A percentile compares a stretch with the other conserved stretches of the same genome.
phyloP scores from a whole-genome alignment of 2,888 invertebrate species.

The Amaurobius ferox region DNA sequence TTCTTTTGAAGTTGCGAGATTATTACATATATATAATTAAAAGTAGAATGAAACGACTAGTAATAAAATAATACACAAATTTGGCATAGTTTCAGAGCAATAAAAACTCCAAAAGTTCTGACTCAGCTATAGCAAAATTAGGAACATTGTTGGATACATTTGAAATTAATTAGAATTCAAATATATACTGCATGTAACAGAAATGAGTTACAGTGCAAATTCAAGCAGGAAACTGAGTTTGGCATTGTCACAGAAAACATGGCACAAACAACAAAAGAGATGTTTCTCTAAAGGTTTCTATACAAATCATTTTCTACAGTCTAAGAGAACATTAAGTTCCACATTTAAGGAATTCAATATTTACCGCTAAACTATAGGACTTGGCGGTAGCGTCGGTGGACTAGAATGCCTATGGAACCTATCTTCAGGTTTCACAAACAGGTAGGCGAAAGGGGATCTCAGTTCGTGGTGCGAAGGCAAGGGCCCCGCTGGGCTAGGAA shows the following conservation, averaged over 20 bases:
- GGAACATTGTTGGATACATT: not conserved
- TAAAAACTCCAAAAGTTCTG: not conserved
- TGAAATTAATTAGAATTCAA: not conserved
- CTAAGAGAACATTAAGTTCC: constrained; percentile 11
- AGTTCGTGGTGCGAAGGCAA: constrained; percentile 75
- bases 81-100: not conserved
- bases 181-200: not conserved
- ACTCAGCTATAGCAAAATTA: not conserved
- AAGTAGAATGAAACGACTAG: too few species aligned
- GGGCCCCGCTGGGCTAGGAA: constrained; percentile 60
- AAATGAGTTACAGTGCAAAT: not conserved
- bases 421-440: constrained; percentile 78
- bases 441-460: constrained; percentile 77
- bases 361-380: constrained; percentile 66
- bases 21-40: too few species aligned
- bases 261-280: not conserved
- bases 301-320: constrained; percentile 8
- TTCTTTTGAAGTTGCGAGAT: too few species aligned
- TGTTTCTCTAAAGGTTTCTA: constrained; percentile 10
- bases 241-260: constrained; percentile 28
- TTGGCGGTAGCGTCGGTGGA: constrained; percentile 67
- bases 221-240: constrained; percentile 10
- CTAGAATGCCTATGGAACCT: constrained; percentile 74
- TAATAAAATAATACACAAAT: not conserved
- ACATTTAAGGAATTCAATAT: constrained; percentile 28